phyloP scores from a whole-genome alignment of 2,113 vertebrate genomes.

The Pituophis catenifer region DNA sequence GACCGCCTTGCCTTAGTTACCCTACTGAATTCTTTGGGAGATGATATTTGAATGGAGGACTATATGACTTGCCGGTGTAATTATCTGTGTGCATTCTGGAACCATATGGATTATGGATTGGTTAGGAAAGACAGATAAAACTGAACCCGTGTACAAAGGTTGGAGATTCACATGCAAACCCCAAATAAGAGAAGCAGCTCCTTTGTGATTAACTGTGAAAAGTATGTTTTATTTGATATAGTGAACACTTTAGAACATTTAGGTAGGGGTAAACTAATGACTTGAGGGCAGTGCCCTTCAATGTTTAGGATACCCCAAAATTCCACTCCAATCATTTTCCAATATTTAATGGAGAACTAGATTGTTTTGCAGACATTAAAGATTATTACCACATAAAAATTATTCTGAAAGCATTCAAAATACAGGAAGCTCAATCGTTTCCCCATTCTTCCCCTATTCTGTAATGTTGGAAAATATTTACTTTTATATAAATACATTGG shows the following conservation, averaged over 20 bases:
- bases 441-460: not conserved
- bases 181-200: not conserved
- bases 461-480: not conserved
- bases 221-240: not conserved
- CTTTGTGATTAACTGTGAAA: not conserved
- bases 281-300: not conserved
- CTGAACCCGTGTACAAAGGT: not conserved
- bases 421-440: not conserved
- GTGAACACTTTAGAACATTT: not conserved
- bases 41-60: not conserved
- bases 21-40: not conserved
- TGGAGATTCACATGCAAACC: not conserved
- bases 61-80: not conserved
- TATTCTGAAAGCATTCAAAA: not conserved
- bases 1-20: not conserved
- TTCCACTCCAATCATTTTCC: not conserved
- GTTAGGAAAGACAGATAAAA: not conserved
- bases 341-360: not conserved
- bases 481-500: not conserved
- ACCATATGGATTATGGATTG: not conserved
- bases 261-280: slow-evolving; percentile 24
- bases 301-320: not conserved
- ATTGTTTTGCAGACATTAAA: not conserved
- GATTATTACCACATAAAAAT: not conserved
- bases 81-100: not conserved